Conservation (phyloP, 2,797 vertebrate genomes). For the Falco columbarius region DNA sequence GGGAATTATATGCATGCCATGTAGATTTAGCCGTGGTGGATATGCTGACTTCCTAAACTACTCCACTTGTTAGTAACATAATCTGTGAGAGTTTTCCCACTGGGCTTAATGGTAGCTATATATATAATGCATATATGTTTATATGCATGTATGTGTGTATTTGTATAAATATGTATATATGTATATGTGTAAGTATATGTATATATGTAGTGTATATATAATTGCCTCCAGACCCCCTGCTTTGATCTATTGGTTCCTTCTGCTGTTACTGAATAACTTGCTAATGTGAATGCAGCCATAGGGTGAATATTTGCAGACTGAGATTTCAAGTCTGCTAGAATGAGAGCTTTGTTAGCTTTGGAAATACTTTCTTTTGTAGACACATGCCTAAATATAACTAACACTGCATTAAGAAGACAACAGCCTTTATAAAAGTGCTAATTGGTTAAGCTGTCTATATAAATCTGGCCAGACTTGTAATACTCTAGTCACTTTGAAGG, state of each 20-base stretch:
- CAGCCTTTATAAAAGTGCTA: constrained; percentile 26
- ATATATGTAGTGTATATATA: not conserved
- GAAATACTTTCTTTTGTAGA: constrained; percentile 4
- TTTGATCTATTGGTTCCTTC: not conserved
- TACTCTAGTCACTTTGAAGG: not conserved
- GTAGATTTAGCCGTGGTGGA: not conserved
- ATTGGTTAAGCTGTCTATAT: not conserved
- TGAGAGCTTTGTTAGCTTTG: not conserved
- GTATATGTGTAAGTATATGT: not conserved
- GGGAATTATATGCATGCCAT: rapidly evolving
- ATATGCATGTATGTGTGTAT: rapidly evolving
- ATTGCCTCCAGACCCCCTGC: not conserved
- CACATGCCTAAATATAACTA: constrained; percentile 8
- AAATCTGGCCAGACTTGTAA: not conserved
- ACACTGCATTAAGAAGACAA: not conserved
- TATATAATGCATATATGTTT: not conserved
- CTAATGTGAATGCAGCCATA: not conserved
- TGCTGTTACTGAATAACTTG: not conserved
- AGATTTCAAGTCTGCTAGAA: not conserved
- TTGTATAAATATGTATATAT: not conserved
- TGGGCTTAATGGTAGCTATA: not conserved
- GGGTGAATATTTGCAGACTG: not conserved
- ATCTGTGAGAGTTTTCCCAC: not conserved
- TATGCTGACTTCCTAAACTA: not conserved
- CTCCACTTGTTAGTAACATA: not conserved